phyloP scores from a whole-genome alignment of 1,140 invertebrate genomes.

The Chrysopa pallens region DNA sequence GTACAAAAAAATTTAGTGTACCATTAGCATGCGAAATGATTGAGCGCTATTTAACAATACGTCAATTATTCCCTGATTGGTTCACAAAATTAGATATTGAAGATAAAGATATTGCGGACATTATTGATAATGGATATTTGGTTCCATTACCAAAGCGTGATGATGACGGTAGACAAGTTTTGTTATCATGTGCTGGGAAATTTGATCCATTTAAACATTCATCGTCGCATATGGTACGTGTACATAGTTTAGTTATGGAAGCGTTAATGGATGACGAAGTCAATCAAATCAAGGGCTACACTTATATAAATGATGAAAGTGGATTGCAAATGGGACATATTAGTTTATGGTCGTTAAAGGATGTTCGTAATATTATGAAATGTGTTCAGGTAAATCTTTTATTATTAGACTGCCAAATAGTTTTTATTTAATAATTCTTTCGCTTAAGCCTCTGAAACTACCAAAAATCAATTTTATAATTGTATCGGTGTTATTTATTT shows the following conservation, averaged over 20 bases:
- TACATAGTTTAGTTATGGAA: conserved; percentile 59
- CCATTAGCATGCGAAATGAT: conserved; percentile 69
- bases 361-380: conserved; percentile 55
- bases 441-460: no score
- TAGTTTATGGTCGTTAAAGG: conserved; percentile 59
- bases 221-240: conserved; percentile 53
- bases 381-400: conserved; percentile 51
- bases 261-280: conserved; percentile 60
- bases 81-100: conserved; percentile 58
- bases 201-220: conserved; percentile 57
- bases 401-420: no score
- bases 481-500: no score
- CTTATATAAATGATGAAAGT: conserved; percentile 67
- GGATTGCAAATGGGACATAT: conserved; percentile 67
- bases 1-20: conserved; percentile 73
- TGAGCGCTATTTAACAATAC: conserved; percentile 64
- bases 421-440: no score
- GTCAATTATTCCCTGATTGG: conserved; percentile 65
- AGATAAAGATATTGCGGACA: conserved; percentile 49
- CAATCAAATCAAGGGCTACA: conserved; percentile 58
- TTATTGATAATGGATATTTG: conserved; percentile 63
- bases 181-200: conserved; percentile 53
- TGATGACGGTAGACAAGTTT: conserved; percentile 47
- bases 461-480: no score
- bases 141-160: conserved; percentile 59